A percentile compares a stretch with the other conserved stretches of the same genome.
Evolutionary conservation across 2,888 invertebrate species (phyloP).

Genomic region (Lasioglossum calceatum): DNA sequence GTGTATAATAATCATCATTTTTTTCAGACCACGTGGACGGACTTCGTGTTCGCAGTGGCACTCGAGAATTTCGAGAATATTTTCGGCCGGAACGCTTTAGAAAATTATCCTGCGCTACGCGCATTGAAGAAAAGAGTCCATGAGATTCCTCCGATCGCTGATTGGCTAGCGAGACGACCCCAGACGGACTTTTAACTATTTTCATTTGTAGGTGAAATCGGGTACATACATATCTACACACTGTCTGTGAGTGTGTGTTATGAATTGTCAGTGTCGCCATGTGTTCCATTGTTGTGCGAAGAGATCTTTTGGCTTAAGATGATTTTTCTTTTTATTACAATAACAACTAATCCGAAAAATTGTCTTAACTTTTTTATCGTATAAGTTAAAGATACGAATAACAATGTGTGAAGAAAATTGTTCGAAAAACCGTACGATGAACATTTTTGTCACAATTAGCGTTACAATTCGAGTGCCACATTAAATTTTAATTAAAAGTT

Average conservation of each 20-base stretch:
- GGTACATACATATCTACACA: conserved; percentile 36
- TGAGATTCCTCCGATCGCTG: conserved; percentile 85
- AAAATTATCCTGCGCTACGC: conserved; percentile 85
- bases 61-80: conserved; percentile 86
- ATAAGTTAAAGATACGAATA: too few species aligned
- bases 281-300: conserved; percentile 18
- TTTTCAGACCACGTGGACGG: conserved; percentile 87
- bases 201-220: background rate
- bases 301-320: background rate
- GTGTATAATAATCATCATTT: too few species aligned
- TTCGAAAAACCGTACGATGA: too few species aligned
- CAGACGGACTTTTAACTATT: conserved; percentile 85
- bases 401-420: too few species aligned
- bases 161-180: conserved; percentile 86
- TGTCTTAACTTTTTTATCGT: too few species aligned
- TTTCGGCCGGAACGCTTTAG: conserved; percentile 85
- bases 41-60: conserved; percentile 86
- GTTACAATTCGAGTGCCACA: too few species aligned
- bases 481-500: too few species aligned
- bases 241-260: conserved; percentile 8
- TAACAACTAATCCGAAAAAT: too few species aligned
- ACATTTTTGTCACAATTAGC: too few species aligned
- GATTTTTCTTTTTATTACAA: background rate
- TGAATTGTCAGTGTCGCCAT: background rate
- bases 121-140: conserved; percentile 86